Base-by-base conservation (phyloP, 2,797 vertebrate species). In the Harpagifer antarcticus region DNA sequence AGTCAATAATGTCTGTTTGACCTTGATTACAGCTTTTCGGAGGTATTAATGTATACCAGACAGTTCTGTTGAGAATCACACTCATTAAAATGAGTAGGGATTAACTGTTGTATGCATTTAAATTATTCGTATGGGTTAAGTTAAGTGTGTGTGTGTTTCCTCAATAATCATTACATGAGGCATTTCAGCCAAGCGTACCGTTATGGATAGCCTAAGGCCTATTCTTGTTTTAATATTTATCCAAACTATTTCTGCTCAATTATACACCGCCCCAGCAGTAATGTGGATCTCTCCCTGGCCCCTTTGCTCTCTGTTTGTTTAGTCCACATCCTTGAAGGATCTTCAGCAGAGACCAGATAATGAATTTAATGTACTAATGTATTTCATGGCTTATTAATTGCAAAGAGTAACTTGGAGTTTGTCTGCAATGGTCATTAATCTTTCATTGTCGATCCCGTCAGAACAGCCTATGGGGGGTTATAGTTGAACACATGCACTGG, bases 311-410 rank as follows among this genome's bases (percentile, higher is more conserved):
- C 16, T 81, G 68, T 87, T 89, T 84, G 75, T 88, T 81, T 80
- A 61, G 57, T 57, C 45, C 20, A 23, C 69, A 81, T 86, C 76
- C 71, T 89, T 85, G 66, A 87, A 86, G 74, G 74, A 78, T 86
- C 60, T 85, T 80, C 74, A 65, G 67, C 65, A 79, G 40, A 72
- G 57, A 86, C 72, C 27, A 52, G 75, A 91, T 90, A 81, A 84
- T 81, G 73, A 90, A 85, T 81, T 86, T 70, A 80, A 69, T 78
- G 72, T 82, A 82, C 63, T 67, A 81, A 89, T 89, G 81, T 84
- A 77, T 91, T 92, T 91, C 87, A 92, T 83, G 84, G 83, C 83
- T 88, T 92, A 93, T 94, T 94, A 93, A 92, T 90, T 91, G 83
- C 72, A 67, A 72, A 65, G 82, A 84, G 60, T 69, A 91, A 83